Base-by-base conservation (phyloP, 92 coral and sea anemone species). In the Palythoa grandis region DNA sequence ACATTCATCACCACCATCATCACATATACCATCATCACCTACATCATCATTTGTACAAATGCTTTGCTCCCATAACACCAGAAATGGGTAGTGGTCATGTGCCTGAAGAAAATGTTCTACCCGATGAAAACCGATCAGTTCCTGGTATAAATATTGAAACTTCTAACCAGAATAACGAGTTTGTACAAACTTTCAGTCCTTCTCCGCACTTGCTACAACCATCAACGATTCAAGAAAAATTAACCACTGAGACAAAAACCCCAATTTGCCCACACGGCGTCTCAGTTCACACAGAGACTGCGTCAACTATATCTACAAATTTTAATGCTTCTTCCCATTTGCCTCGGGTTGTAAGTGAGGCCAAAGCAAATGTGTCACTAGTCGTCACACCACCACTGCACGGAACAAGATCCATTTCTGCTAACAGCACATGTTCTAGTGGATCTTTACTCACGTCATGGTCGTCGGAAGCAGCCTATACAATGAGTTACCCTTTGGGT, bases 1-100 rank as follows among this genome's bases (percentile, higher is more conserved):
- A 88, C 35, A 91, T 95, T 43, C 98, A 95, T 73, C 95, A 93
- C 66, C 98, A 93, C 61, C 95, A 93, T 74, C 97, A 95, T 65
- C 98, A 95, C 43, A 39, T 93, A 53, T 90, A 90, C 57, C 98
- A 95, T 83, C 99, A 96, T 79, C 97, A 96, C 63, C 89, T 96
- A 70, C 99, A 96, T 88, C 99, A 96, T 74, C 96, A 96, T 70
- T 73, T 93, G 71, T 94, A 94, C 74, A 92, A 93, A 56, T 91
- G 98, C 85, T 95, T 89, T 83, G 91, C 86, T 22, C 98, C 98
- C 13, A 35, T 92, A 11, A 95, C 97, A 9, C 97, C 99, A 35
- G 87, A 54, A 37, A 72, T 89, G 2, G 12, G 40, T 23, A 76
- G 52, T 48, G 61, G 63, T 37, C 61, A 66, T 38, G 78, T 53